Evolutionary conservation across 2,797 vertebrate species (phyloP), one percentile per base, ranked within the genome.

Genomic region (Melanotaenia trifasciata): DNA sequence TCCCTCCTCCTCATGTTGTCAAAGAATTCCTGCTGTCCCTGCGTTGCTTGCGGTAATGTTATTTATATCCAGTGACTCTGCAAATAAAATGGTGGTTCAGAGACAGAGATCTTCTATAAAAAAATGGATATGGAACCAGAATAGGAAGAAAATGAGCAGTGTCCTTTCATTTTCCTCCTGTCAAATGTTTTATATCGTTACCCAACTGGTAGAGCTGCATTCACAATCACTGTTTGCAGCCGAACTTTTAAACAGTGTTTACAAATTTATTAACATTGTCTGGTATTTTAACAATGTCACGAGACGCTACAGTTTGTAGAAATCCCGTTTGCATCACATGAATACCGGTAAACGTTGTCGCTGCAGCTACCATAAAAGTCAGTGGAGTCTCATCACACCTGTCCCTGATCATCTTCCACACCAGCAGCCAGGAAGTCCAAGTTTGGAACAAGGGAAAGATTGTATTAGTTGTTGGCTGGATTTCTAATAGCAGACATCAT

Each of bases 1-100:
- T 84, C 87, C 79, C 74, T 82, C 61, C 43, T 84, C 86, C 79
- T 70, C 80, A 58, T 68, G 78, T 76, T 84, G 74, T 78, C 45
- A 65, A 56, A 78, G 75, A 66, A 87, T 82, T 87, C 71, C 66
- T 67, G 62, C 16, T 14, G 83, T 74, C 78, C 51, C 87, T 74
- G 77, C 40, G 58, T 47, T 11, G 77, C 66, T 92, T 91, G 81
- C 83, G 50, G 90, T 86, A 91, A 92, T 70, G 61, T 79, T 90
- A 89, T 87, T 92, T 90, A 83, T 92, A 86, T 69, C 84, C 24
- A 64, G 71, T 89, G 85, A 90, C 78, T 3, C 61, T 80, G 83
- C 84, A 84, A 66, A 61, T 70, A 20, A 18, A n/a, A 20, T 9
- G 45, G 2, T 50, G 45, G 20, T n/a, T 50, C 45, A n/a, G 45